A percentile compares a stretch with the other conserved stretches of the same genome.
Evolutionary conservation across 2,888 invertebrate species (phyloP).

Genomic region (Ichneumoninae sp.): DNA sequence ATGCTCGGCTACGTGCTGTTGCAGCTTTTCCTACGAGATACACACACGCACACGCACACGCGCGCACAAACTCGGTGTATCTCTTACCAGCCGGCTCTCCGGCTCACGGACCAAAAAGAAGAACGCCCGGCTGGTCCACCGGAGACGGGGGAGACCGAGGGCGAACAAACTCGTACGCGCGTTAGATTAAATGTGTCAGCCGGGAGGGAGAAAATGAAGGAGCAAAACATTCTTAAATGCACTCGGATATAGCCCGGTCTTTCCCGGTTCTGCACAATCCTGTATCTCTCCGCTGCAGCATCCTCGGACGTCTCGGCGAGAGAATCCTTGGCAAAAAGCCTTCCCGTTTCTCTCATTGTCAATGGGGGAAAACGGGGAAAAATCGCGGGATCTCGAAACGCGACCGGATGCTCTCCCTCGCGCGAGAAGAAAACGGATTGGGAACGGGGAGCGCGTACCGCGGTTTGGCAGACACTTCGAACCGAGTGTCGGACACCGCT

Average conservation of each 20-base stretch:
- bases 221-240: slow-evolving; percentile 62
- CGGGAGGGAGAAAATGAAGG: slow-evolving; percentile 23
- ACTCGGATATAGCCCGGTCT: slow-evolving; percentile 38
- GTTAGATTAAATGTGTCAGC: slow-evolving; percentile 36
- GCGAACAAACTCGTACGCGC: slow-evolving; percentile 16
- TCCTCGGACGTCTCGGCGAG: slow-evolving; percentile 14
- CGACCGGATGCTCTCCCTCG: not conserved
- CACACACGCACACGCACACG: not conserved
- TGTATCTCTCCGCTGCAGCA: not conserved
- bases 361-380: slow-evolving; percentile 39
- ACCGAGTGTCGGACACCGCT: not conserved
- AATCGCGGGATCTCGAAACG: slow-evolving; percentile 29
- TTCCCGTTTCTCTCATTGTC: slow-evolving; percentile 40
- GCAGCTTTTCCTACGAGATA: slow-evolving; percentile 15
- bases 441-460: not conserved
- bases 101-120: slow-evolving; percentile 33
- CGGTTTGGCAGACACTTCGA: not conserved
- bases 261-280: slow-evolving; percentile 8
- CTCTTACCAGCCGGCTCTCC: not conserved
- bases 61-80: slow-evolving; percentile 3
- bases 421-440: slow-evolving; percentile 18
- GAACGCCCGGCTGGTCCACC: slow-evolving; percentile 12
- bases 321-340: slow-evolving; percentile 59
- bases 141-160: not conserved
- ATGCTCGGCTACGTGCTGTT: slow-evolving; percentile 54